Conservation (phyloP, 2,888 invertebrate genomes). For the Drosophila infuscata region DNA sequence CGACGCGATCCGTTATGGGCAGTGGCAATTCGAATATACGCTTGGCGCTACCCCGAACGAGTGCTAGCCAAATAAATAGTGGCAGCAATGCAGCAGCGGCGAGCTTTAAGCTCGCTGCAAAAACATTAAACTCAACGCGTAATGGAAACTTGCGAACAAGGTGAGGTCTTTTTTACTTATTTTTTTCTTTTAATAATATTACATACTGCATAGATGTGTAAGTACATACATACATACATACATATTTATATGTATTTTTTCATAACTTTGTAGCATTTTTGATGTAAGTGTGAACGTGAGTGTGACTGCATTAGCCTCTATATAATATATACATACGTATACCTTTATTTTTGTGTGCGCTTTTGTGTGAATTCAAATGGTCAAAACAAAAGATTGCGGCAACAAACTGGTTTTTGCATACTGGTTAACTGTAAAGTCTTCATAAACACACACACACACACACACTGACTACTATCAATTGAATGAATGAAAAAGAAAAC, state of each 20-base stretch:
- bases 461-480: slow-evolving; percentile 9
- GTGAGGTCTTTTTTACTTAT: slow-evolving; percentile 68
- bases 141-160: slow-evolving; percentile 85
- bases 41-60: slow-evolving; percentile 86
- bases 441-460: slow-evolving; percentile 18
- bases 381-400: slow-evolving; percentile 70
- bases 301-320: slow-evolving; percentile 34
- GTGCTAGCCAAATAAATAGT: slow-evolving; percentile 86
- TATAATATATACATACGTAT: background rate
- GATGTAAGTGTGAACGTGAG: slow-evolving; percentile 8
- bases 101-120: slow-evolving; percentile 82
- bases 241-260: slow-evolving; percentile 19
- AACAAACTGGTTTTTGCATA: slow-evolving; percentile 70
- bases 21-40: slow-evolving; percentile 85
- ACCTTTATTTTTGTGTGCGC: slow-evolving; percentile 35
- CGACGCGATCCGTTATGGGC: slow-evolving; percentile 76
- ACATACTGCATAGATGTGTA: slow-evolving; percentile 6
- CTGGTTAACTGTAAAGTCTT: slow-evolving; percentile 44
- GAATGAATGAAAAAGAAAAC: slow-evolving; percentile 47
- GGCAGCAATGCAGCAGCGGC: slow-evolving; percentile 61
- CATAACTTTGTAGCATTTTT: slow-evolving; percentile 9
- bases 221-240: slow-evolving; percentile 1
- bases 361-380: slow-evolving; percentile 60
- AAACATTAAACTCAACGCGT: slow-evolving; percentile 83
- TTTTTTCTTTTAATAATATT: slow-evolving; percentile 4